These are phyloP conservation scores for Chlorops oryzae DNA, from an alignment of 1,140 invertebrate genomes.

Conservation along the genomic window DNA sequence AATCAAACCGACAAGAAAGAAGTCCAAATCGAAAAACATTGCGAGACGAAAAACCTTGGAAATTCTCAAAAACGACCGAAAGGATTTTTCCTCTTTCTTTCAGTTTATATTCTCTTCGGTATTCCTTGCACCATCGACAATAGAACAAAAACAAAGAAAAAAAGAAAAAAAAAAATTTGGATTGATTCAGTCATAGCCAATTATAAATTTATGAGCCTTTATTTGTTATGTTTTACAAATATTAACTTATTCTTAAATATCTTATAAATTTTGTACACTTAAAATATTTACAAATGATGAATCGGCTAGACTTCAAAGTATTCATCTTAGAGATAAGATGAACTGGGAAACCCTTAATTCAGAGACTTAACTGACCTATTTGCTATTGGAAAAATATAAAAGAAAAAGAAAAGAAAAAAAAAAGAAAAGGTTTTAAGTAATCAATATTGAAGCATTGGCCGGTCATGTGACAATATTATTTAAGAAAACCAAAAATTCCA, in stretches of 20 bases:
- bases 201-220: slow-evolving; percentile 9
- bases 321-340: background rate
- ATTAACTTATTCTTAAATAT: slow-evolving; percentile 20
- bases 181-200: slow-evolving; percentile 11
- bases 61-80: too few relatives aligned
- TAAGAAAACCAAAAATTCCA: too few relatives aligned
- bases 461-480: slow-evolving; percentile 20
- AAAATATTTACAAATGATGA: background rate
- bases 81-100: too few relatives aligned
- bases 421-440: too few relatives aligned
- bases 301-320: background rate
- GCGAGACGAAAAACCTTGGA: too few relatives aligned
- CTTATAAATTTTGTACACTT: slow-evolving; percentile 8
- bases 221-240: slow-evolving; percentile 18
- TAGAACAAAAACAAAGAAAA: background rate
- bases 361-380: background rate
- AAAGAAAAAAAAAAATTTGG: slow-evolving; percentile 9
- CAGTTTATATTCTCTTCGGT: too few relatives aligned
- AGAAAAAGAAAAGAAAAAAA: slow-evolving; percentile 2
- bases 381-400: background rate
- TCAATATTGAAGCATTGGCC: too few relatives aligned
- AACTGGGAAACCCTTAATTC: background rate
- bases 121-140: background rate
- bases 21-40: slow-evolving; percentile 5
- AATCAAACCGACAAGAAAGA: background rate